A percentile compares a stretch with the other conserved stretches of the same genome.
phyloP scores from a whole-genome alignment of 1,140 invertebrate genomes.

The Dendroctonus valens region DNA sequence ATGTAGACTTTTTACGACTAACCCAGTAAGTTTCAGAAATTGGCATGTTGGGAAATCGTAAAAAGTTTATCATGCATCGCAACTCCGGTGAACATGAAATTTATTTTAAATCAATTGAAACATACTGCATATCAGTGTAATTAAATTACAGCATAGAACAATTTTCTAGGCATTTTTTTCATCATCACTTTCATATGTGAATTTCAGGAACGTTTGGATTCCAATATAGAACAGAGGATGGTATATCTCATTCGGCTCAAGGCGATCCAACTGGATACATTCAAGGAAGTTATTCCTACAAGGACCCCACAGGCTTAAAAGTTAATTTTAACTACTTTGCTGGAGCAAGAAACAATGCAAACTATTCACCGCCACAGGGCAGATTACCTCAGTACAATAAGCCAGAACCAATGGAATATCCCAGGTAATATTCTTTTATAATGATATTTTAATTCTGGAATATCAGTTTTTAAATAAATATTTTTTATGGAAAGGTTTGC shows the following conservation, averaged over 20 bases:
- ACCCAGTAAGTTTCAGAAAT: no score
- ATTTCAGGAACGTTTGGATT: conserved; percentile 44
- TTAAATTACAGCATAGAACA: no score
- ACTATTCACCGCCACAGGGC: no score
- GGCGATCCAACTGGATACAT: conserved; percentile 44
- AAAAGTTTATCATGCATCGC: background rate
- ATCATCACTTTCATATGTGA: no score
- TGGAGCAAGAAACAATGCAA: conserved; percentile 36
- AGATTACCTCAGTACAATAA: no score
- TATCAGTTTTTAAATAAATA: no score
- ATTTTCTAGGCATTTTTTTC: conserved; percentile 2
- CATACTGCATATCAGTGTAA: background rate
- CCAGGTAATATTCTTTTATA: no score
- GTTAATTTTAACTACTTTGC: conserved; percentile 49
- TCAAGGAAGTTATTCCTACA: conserved; percentile 47
- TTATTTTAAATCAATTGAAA: conserved; percentile 13
- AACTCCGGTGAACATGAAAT: conserved; percentile 5
- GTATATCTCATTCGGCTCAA: conserved; percentile 46
- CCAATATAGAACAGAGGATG: conserved; percentile 48
- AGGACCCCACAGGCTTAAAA: conserved; percentile 50
- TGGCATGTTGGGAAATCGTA: background rate
- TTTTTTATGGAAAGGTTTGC: no score
- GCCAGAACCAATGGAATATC: no score
- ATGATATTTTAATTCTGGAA: no score
- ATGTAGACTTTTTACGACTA: no score